These are phyloP conservation scores for Nanger granti DNA, from an alignment of 2,113 vertebrate genomes.

Conservation along the genomic window DNA sequence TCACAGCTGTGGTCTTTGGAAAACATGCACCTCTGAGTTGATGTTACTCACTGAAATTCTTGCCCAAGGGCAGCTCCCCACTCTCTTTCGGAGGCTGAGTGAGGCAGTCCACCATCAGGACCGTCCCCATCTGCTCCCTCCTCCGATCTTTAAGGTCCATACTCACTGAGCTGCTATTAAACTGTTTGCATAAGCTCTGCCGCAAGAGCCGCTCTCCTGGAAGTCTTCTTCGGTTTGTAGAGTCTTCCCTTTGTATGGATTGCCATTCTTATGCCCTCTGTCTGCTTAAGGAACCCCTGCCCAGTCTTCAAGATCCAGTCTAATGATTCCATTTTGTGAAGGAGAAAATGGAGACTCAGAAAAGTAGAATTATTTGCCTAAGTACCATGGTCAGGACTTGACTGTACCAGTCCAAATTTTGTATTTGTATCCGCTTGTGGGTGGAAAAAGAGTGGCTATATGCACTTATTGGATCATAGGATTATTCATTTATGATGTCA, in stretches of 20 bases:
- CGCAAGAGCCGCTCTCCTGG: neutral
- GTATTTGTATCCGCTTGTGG: neutral
- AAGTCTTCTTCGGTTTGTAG: neutral
- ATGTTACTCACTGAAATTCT: neutral
- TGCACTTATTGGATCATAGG: accelerated
- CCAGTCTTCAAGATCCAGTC: neutral
- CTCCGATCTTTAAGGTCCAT: neutral
- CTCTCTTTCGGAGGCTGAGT: neutral
- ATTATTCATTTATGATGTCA: neutral
- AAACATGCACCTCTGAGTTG: neutral
- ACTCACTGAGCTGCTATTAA: neutral
- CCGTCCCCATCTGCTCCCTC: too few relatives aligned
- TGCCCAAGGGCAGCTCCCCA: neutral
- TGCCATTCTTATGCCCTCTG: neutral
- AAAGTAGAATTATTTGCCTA: neutral
- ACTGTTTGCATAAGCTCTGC: neutral
- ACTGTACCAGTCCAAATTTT: neutral
- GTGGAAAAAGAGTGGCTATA: neutral
- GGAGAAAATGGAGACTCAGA: neutral
- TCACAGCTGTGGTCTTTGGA: neutral
- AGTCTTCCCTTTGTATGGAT: neutral
- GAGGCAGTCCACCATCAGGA: neutral
- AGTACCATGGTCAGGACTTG: neutral
- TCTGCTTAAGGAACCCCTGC: neutral
- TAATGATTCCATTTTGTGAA: neutral